Evolutionary conservation across 2,113 vertebrate species (phyloP).

Genomic region (Recurvirostra avosetta): DNA sequence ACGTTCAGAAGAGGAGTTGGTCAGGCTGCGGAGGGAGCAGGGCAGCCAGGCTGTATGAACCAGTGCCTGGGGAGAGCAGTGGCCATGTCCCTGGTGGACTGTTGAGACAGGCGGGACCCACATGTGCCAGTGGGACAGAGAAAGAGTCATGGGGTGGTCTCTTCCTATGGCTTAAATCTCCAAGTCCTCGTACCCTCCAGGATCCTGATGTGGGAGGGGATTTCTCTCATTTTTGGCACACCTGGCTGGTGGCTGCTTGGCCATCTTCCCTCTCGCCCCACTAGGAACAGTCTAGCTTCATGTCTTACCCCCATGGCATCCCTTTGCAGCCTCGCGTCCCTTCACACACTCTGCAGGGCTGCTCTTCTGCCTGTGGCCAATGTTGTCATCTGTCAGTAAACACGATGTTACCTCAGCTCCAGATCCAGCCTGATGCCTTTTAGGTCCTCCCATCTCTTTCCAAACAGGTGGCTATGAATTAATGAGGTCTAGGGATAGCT

Average conservation of each 20-base stretch:
- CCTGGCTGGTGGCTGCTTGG: background rate
- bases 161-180: background rate
- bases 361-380: fast-evolving
- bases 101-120: background rate
- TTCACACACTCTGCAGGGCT: background rate
- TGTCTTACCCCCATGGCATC: background rate
- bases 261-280: background rate
- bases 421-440: background rate
- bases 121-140: background rate
- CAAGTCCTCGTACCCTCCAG: background rate
- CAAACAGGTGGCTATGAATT: slow-evolving; percentile 26
- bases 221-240: background rate
- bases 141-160: background rate
- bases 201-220: background rate
- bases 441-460: background rate
- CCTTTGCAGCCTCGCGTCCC: background rate
- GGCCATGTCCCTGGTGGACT: background rate
- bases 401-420: background rate
- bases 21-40: background rate
- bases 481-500: slow-evolving; percentile 8
- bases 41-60: background rate
- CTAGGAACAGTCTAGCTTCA: background rate
- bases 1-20: background rate
- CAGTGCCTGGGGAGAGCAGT: background rate
- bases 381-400: background rate